A percentile compares a stretch with the other conserved stretches of the same genome.
phyloP scores from a whole-genome alignment of 2,888 invertebrate species.

The Ochropacha duplaris region DNA sequence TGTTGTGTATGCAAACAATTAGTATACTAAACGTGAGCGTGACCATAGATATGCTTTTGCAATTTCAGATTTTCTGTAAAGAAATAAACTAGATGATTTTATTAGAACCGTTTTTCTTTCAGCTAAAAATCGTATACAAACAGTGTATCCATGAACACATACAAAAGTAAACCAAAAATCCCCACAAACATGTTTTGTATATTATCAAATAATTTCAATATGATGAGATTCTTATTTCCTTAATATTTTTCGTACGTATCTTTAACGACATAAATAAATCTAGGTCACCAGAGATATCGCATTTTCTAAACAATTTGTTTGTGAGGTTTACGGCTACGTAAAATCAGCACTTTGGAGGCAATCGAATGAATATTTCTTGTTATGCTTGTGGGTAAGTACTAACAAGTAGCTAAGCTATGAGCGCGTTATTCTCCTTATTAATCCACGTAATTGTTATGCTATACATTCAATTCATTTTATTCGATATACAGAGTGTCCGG shows the following conservation, averaged over 20 bases:
- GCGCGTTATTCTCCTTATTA: neutral
- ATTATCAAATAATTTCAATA: too few relatives aligned
- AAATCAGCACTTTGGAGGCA: neutral
- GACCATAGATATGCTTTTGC: neutral
- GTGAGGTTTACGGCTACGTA: neutral
- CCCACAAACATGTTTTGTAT: neutral
- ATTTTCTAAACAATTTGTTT: neutral
- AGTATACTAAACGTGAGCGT: neutral
- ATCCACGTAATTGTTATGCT: too few relatives aligned
- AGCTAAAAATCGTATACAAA: neutral
- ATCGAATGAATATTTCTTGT: neutral
- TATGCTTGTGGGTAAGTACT: neutral
- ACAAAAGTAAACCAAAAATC: neutral
- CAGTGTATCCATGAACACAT: neutral
- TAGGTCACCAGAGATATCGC: neutral
- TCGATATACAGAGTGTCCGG: too few relatives aligned
- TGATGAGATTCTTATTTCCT: too few relatives aligned
- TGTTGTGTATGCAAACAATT: neutral
- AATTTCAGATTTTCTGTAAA: neutral
- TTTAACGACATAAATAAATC: too few relatives aligned
- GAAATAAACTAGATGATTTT: neutral
- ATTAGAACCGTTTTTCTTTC: neutral
- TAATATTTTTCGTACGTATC: too few relatives aligned
- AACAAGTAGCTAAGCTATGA: neutral
- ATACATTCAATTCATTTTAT: too few relatives aligned